phyloP scores from a whole-genome alignment of 2,113 vertebrate genomes.

The Donacobius atricapilla region DNA sequence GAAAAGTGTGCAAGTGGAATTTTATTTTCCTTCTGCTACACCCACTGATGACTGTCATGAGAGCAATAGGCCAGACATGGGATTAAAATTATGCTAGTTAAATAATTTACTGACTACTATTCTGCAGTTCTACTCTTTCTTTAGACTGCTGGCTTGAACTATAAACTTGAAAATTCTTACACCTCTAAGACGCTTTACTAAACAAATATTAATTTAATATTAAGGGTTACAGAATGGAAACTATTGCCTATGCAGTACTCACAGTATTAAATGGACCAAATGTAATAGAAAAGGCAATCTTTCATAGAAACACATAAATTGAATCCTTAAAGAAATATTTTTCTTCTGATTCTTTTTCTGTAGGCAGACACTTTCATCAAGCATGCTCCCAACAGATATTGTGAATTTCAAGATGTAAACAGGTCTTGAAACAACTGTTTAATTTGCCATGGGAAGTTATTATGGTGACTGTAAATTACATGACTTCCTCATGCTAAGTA shows the following conservation, averaged over 20 bases:
- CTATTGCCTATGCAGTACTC: not conserved
- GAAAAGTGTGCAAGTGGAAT: not conserved
- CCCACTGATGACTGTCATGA: not conserved
- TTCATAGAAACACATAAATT: not conserved
- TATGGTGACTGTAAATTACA: not conserved
- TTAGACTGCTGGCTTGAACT: not conserved
- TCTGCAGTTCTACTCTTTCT: not conserved
- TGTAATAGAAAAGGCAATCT: not conserved
- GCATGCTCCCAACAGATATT: not conserved
- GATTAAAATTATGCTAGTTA: conserved; percentile 37
- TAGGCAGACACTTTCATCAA: not conserved
- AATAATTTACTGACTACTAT: conserved; percentile 14
- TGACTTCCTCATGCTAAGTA: not conserved
- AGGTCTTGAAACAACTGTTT: not conserved
- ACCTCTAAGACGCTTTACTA: not conserved
- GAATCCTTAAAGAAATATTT: not conserved
- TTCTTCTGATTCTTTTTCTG: not conserved
- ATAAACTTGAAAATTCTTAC: conserved; percentile 8
- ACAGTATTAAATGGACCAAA: not conserved
- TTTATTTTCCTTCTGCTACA: not conserved
- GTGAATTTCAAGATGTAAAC: not conserved
- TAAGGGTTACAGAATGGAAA: conserved; percentile 39
- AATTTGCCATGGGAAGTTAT: not conserved
- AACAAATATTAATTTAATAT: conserved; percentile 26
- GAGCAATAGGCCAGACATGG: conserved; percentile 13